Evolutionary conservation across 2,797 vertebrate species (phyloP), one percentile per base, ranked within the genome.

Genomic region (Ataeniobius toweri): DNA sequence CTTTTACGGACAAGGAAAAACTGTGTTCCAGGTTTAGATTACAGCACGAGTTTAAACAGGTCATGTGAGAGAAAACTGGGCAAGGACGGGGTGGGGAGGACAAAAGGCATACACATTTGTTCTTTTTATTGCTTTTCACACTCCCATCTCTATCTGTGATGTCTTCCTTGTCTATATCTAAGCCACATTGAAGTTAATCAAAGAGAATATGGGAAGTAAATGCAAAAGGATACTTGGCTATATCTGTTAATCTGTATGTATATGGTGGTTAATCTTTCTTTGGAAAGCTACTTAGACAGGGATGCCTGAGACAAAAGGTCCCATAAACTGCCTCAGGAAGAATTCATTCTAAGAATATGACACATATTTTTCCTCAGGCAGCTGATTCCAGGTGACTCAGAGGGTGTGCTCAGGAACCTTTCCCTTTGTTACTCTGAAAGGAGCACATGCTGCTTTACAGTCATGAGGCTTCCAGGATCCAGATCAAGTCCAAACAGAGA

Each of bases 201-300:
- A 69, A 58, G 58, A 73, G 76, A 50, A 76, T 63, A 73, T 28
- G 24, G 75, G 78, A 76, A 78, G 79, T 44, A 72, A 85, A 82
- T 68, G 71, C 39, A 50, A 75, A 69, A 72, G 63, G 65, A 70
- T 76, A 76, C 81, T 48, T 78, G 76, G n/a, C 73, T 71, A 1
- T 26, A 1, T 65, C 14, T 73, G 39, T 44, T 26, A 71, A 63
- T 24, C 18, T 73, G 73, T 73, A 76, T 73, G 77, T 73, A 24
- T 39, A 31, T 58, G 50, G 55, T 68, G 74, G 82, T 73, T 82
- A 84, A 77, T 87, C 81, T 80, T 83, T 80, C 80, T 81, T 69
- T 83, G 85, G 70, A 92, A 89, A 93, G 90, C 92, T 83, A 85
- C 88, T 92, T 87, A 89, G 83, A 75, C 84, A 79, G 82, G 79